A percentile compares a stretch with the other conserved stretches of the same genome.
Conservation (phyloP, 2,113 vertebrate genomes). For the Campylomormyrus numenius region DNA sequence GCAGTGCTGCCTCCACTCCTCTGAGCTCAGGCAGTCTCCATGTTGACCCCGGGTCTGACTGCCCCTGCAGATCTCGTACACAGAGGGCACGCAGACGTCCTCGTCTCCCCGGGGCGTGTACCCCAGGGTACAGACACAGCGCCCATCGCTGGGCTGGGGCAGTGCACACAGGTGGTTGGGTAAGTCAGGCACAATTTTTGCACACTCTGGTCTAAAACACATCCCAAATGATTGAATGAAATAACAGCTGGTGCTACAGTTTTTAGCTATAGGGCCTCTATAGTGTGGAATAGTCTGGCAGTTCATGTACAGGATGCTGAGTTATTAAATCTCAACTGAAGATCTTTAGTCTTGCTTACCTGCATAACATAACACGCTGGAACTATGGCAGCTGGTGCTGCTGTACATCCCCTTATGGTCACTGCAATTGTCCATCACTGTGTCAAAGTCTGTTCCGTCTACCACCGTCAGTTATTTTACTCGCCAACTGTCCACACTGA, state of each 20-base stretch:
- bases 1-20: conserved; percentile 71
- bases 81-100: conserved; percentile 48
- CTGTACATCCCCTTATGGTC: not conserved
- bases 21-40: conserved; percentile 66
- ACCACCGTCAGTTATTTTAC: not conserved
- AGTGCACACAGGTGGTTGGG: not conserved
- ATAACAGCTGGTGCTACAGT: not conserved
- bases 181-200: not conserved
- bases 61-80: conserved; percentile 60
- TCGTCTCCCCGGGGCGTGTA: conserved; percentile 39
- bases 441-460: not conserved
- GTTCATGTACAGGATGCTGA: not conserved
- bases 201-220: too few relatives aligned
- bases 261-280: not conserved
- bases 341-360: not conserved
- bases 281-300: not conserved
- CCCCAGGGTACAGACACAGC: conserved; percentile 68
- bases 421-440: not conserved
- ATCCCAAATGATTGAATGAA: not conserved
- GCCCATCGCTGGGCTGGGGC: conserved; percentile 64
- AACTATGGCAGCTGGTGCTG: not conserved
- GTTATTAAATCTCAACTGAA: not conserved
- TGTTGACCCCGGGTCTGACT: conserved; percentile 64
- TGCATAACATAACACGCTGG: not conserved
- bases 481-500: not conserved